A percentile compares a stretch with the other conserved stretches of the same genome.
Conservation (phyloP, 1,140 invertebrate species). For the Macrocentrus cingulum region DNA sequence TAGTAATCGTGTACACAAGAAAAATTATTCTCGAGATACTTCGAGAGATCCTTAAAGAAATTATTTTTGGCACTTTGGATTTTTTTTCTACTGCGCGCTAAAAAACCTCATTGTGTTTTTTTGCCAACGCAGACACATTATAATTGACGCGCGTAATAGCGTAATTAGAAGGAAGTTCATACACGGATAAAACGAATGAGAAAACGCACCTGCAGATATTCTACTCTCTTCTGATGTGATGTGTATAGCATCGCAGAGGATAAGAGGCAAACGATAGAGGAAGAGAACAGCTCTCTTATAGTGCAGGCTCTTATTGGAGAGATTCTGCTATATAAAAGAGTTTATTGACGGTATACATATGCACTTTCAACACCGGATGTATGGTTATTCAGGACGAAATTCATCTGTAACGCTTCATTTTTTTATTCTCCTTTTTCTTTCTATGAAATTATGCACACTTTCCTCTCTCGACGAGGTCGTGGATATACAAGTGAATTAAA, state of each 20-base stretch:
- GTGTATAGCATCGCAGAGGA: no score
- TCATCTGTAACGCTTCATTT: constrained; percentile 14
- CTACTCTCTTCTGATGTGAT: no score
- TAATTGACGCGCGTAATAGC: constrained; percentile 6
- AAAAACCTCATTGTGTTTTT: background rate
- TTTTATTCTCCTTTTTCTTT: background rate
- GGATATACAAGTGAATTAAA: background rate
- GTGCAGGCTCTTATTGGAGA: background rate
- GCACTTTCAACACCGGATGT: background rate
- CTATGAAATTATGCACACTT: background rate
- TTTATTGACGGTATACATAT: background rate
- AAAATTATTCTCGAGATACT: background rate
- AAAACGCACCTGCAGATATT: background rate
- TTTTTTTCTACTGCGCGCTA: background rate
- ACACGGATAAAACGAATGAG: background rate
- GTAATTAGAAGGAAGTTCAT: constrained; percentile 6
- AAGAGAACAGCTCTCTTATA: background rate
- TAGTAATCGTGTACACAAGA: constrained; percentile 18
- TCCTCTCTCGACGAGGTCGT: no score
- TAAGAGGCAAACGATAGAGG: background rate
- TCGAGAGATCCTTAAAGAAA: background rate
- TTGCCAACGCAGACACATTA: background rate
- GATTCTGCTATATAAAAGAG: no score
- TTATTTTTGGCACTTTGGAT: background rate
- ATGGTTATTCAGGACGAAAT: background rate